A percentile compares a stretch with the other conserved stretches of the same genome.
Conservation (phyloP, 2,797 vertebrate genomes). For the Phoxinus dragarum region DNA sequence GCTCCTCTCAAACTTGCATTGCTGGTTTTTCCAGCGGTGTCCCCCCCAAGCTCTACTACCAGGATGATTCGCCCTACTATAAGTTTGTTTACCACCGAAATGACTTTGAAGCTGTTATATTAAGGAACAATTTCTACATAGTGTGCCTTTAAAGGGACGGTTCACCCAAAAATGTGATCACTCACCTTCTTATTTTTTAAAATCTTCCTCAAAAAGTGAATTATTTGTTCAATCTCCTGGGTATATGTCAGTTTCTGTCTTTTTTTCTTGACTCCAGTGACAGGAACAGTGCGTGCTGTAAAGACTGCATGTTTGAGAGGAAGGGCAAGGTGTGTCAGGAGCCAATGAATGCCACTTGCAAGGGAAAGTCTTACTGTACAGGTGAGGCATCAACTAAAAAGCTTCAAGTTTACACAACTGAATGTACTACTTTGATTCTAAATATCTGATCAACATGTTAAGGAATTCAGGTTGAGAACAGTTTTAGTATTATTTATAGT, state of each 20-base stretch:
- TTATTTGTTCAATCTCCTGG: neutral
- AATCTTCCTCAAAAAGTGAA: neutral
- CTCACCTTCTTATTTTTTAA: neutral
- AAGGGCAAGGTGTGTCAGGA: slow-evolving; percentile 92
- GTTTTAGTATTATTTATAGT: neutral
- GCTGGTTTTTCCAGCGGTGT: no score
- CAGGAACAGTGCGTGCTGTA: slow-evolving; percentile 95
- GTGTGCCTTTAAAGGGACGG: neutral
- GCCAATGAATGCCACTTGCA: slow-evolving; percentile 93
- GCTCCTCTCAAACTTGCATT: no score
- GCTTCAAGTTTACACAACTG: neutral
- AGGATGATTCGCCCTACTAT: no score
- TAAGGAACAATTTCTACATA: no score
- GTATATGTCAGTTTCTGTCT: neutral
- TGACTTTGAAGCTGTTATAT: no score
- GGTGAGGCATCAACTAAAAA: slow-evolving; percentile 74
- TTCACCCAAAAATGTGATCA: neutral
- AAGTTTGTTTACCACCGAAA: no score
- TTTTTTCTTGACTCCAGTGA: slow-evolving; percentile 76
- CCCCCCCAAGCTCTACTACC: no score
- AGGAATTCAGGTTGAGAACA: neutral
- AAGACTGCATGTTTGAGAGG: slow-evolving; percentile 85
- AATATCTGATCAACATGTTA: neutral
- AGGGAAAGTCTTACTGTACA: slow-evolving; percentile 92
- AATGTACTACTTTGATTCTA: neutral